Percentiles rank a stretch among this genome's conserved stretches.
These are phyloP conservation scores for Ciconia maguari DNA, from an alignment of 2,113 vertebrate species.

Conservation along the genomic window DNA sequence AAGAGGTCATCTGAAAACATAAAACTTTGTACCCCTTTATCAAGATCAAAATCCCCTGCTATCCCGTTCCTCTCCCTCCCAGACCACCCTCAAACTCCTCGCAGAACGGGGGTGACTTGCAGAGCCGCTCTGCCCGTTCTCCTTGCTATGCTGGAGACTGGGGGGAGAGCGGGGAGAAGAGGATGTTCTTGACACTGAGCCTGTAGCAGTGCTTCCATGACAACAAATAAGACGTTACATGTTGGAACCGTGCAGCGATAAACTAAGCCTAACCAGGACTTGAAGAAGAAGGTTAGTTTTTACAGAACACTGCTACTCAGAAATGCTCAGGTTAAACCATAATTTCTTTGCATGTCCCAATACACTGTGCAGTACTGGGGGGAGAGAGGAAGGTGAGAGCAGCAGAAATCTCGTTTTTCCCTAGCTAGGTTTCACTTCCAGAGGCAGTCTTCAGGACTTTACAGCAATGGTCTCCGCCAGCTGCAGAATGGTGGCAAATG, in stretches of 20 bases:
- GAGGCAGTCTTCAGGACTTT: not conserved
- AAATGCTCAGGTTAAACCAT: not conserved
- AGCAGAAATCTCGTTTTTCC: not conserved
- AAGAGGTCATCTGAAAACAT: not conserved
- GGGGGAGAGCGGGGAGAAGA: fast-evolving
- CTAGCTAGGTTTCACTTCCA: not conserved
- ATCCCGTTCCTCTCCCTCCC: not conserved
- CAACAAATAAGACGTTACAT: conserved; percentile 62
- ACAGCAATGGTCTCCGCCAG: not conserved
- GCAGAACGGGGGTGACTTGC: not conserved
- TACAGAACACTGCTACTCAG: not conserved
- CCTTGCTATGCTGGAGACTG: not conserved
- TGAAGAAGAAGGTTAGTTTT: conserved; percentile 2
- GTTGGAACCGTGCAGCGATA: not conserved
- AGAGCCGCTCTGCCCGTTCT: not conserved
- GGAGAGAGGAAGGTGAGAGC: not conserved
- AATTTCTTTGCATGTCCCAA: not conserved
- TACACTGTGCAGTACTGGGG: too few species aligned
- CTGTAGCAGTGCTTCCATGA: conserved; percentile 64
- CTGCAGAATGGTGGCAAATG: not conserved
- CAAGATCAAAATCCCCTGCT: not conserved
- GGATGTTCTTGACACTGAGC: conserved; percentile 35
- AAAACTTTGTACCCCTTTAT: not conserved
- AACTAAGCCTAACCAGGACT: conserved; percentile 40
- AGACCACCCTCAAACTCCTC: not conserved